Base-by-base conservation (phyloP, 35 echinoderm and acorn worm genomes). In the Acanthaster planci region DNA sequence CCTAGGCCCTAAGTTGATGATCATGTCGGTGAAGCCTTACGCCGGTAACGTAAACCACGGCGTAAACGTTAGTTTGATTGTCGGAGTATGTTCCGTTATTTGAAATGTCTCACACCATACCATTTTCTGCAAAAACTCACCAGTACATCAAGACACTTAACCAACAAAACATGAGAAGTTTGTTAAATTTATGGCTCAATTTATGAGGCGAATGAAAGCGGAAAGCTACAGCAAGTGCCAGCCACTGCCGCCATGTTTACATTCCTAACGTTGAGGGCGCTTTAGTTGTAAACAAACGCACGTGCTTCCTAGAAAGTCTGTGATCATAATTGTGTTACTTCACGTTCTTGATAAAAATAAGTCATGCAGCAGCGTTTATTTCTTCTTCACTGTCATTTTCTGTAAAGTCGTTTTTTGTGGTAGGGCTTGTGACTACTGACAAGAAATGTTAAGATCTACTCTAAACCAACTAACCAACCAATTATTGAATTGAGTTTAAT, bases 221-320 rank as follows among this genome's bases (percentile, higher is more conserved):
- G 56, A 59, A 59, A 26, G 22, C 23, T 18, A 47, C 60, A 67
- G 6, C 9, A 67, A n/a, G 8, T 7, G 22, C 23, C 23, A 35
- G 2, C 7, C 23, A 29, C 34, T 26, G 64, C 23, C 64, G 64
- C 64, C 64, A 72, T 72, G 64, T 72, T 72, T 36, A 29, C 14
- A 27, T 26, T 34, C 15, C 34, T 3, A 8, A 29, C 64, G 0
- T 1, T 72, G 64, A 72, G 64, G 64, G 64, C 64, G 64, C 64
- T 35, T 26, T 72, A 72, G 26, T 26, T 72, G 64, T 72, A 72
- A 72, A 72, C 64, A 72, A 72, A 72, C 64, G 64, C 64, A 72
- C 64, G 64, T 72, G 64, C 19, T 59, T 59, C 8, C 56, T 59
- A n/a, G 56, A n/a, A n/a, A n/a, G n/a, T n/a, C n/a, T n/a, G n/a